Conservation (phyloP, 2,888 invertebrate genomes). For the Apocheima hispidaria region DNA sequence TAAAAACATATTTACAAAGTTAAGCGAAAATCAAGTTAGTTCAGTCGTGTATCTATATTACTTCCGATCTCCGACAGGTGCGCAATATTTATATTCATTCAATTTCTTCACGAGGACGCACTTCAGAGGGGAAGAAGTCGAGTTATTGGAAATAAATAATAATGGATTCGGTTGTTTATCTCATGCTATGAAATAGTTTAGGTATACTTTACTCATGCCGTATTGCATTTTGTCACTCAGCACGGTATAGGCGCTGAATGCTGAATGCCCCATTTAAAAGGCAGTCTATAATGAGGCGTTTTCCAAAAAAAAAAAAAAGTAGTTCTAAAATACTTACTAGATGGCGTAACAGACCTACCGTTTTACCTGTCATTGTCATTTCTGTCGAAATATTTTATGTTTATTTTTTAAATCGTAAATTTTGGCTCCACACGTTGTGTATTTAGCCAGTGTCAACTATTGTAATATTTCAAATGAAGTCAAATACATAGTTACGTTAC, state of each 20-base stretch:
- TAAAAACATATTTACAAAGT: conserved; percentile 17
- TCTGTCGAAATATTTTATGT: no score
- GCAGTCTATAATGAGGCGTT: no score
- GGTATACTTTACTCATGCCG: neutral
- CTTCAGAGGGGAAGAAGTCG: conserved; percentile 4
- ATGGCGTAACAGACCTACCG: no score
- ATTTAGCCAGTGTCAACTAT: no score
- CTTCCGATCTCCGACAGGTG: conserved; percentile 19
- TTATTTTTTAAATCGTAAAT: no score
- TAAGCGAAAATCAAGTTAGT: conserved; percentile 5
- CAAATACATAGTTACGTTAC: no score
- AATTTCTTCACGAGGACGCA: conserved; percentile 10
- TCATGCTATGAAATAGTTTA: neutral
- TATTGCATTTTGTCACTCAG: neutral
- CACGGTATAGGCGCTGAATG: neutral
- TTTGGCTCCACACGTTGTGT: no score
- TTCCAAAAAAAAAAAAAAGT: no score
- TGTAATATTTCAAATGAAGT: no score
- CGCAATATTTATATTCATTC: conserved; percentile 21
- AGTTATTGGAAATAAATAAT: conserved; percentile 27
- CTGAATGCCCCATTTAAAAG: no score
- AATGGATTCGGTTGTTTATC: conserved; percentile 11
- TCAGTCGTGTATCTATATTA: conserved; percentile 7
- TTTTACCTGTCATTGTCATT: no score
- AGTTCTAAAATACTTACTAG: no score